Evolutionary conservation across 2,888 invertebrate genomes (phyloP).

Genomic region (Dryocosmus kuriphilus): DNA sequence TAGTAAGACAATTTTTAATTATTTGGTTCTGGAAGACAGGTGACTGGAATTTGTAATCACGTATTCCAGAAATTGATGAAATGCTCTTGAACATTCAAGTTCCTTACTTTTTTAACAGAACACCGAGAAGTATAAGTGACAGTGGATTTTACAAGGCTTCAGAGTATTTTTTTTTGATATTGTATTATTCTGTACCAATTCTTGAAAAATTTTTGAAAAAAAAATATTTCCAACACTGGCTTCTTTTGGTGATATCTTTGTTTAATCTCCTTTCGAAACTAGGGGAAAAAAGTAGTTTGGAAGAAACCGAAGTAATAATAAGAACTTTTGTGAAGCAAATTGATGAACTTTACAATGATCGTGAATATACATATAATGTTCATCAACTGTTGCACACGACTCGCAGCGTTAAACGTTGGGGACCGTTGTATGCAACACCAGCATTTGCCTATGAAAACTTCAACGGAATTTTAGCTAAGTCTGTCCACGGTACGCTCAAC

Average conservation of each 20-base stretch:
- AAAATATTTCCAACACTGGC: constrained; percentile 58
- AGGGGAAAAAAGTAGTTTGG: constrained; percentile 44
- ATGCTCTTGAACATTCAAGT: constrained; percentile 49
- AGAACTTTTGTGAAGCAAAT: constrained; percentile 56
- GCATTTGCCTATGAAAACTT: constrained; percentile 59
- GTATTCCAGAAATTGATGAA: constrained; percentile 47
- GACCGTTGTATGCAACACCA: constrained; percentile 58
- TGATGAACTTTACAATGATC: constrained; percentile 49
- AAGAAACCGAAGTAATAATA: constrained; percentile 49
- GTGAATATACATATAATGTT: constrained; percentile 56
- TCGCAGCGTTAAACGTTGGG: constrained; percentile 57
- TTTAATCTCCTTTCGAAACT: constrained; percentile 54
- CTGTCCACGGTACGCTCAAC: constrained; percentile 55
- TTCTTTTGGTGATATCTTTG: constrained; percentile 53
- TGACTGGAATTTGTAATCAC: constrained; percentile 52
- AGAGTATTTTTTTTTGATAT: constrained; percentile 53
- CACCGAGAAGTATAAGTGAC: constrained; percentile 48
- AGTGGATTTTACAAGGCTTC: constrained; percentile 55
- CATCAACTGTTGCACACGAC: constrained; percentile 58
- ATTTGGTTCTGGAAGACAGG: constrained; percentile 40
- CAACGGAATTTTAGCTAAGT: constrained; percentile 56
- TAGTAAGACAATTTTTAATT: constrained; percentile 43
- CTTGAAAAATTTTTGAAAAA: too few species aligned
- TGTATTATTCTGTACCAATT: constrained; percentile 60
- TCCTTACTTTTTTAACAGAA: constrained; percentile 54